A percentile compares a stretch with the other conserved stretches of the same genome.
phyloP scores from a whole-genome alignment of 2,888 invertebrate genomes.

The Encarsia formosa region DNA sequence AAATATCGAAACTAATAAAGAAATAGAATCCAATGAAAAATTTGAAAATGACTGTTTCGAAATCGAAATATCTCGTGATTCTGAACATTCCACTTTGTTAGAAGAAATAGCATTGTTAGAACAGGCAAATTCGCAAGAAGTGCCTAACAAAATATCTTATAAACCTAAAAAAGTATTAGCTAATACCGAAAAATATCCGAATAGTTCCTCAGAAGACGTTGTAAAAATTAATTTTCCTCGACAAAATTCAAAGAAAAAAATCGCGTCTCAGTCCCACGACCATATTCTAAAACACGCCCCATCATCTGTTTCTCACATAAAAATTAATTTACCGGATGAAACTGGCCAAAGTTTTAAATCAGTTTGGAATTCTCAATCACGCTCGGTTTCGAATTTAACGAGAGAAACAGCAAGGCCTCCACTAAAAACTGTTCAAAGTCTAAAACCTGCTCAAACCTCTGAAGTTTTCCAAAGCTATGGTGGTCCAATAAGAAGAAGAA shows the following conservation, averaged over 20 bases:
- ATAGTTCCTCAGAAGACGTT: neutral
- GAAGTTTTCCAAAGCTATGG: neutral
- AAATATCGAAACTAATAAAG: too few species aligned
- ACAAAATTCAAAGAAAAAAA: neutral
- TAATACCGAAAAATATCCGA: neutral
- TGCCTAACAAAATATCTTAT: neutral
- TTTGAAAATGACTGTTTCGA: neutral
- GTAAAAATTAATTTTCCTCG: neutral
- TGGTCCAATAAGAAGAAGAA: neutral
- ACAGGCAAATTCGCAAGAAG: neutral
- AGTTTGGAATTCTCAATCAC: too few species aligned
- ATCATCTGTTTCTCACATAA: neutral
- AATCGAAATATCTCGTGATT: neutral
- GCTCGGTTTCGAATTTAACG: neutral
- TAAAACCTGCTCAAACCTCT: neutral
- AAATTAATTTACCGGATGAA: too few species aligned
- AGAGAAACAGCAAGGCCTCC: neutral
- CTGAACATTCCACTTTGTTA: conserved; percentile 5
- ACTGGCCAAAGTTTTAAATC: too few species aligned
- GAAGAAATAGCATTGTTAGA: conserved; percentile 8
- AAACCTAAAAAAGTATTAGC: neutral
- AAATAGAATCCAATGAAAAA: neutral
- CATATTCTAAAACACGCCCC: neutral
- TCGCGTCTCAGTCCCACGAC: neutral
- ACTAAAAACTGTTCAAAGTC: neutral